phyloP scores from a whole-genome alignment of 2,888 invertebrate genomes.

The Meteorus cinctellus region DNA sequence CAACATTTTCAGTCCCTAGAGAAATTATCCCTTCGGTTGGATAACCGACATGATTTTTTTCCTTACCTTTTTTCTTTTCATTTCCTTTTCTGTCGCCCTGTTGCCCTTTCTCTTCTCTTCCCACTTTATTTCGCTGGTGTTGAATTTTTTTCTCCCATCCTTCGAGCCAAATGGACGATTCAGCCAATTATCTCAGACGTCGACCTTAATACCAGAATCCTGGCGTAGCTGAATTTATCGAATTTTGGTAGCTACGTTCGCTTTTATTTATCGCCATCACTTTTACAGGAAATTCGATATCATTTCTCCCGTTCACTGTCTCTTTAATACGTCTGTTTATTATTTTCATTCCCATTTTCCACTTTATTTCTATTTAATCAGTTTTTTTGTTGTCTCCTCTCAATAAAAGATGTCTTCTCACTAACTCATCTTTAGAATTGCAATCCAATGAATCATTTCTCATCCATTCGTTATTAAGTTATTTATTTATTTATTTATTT shows the following conservation, averaged over 20 bases:
- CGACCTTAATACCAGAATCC: constrained; percentile 43
- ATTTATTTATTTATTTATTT: background rate
- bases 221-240: constrained; percentile 47
- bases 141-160: constrained; percentile 1
- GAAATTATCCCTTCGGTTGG: constrained; percentile 48
- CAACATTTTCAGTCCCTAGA: constrained; percentile 43
- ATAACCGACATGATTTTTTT: constrained; percentile 16
- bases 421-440: background rate
- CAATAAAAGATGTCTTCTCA: background rate
- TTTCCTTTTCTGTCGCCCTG: constrained; percentile 30
- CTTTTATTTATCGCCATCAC: constrained; percentile 46
- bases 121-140: background rate
- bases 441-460: constrained; percentile 8
- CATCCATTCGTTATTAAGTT: background rate
- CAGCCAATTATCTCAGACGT: constrained; percentile 53
- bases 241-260: constrained; percentile 44
- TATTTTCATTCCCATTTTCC: constrained; percentile 1
- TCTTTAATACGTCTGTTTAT: background rate
- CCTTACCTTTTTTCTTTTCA: constrained; percentile 13
- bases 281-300: constrained; percentile 23
- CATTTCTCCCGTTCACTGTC: background rate
- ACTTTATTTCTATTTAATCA: background rate
- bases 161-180: constrained; percentile 46
- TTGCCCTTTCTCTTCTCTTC: constrained; percentile 27
- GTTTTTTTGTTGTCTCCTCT: background rate